A percentile compares a stretch with the other conserved stretches of the same genome.
phyloP scores from a whole-genome alignment of 2,113 vertebrate genomes.

The Microcebus lehilahytsara region DNA sequence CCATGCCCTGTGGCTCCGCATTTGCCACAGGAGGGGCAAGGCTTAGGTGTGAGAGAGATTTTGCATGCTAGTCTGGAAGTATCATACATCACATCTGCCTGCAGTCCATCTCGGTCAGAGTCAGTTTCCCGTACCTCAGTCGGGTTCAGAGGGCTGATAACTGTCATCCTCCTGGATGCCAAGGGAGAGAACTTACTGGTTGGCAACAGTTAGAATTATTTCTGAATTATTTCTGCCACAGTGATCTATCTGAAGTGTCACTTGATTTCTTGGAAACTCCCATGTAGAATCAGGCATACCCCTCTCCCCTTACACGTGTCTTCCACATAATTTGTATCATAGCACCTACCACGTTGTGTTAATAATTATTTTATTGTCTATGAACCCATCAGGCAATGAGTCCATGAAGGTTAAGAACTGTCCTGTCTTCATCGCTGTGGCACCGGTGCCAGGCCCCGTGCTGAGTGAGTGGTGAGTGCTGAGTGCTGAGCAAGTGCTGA shows the following conservation, averaged over 20 bases:
- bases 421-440: not conserved
- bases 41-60: not conserved
- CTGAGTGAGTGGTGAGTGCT: no score
- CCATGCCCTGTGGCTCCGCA: not conserved
- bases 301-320: no score
- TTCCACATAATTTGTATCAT: not conserved
- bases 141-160: not conserved
- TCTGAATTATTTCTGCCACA: not conserved
- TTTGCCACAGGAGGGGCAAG: not conserved
- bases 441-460: rapidly evolving
- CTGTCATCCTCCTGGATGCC: not conserved
- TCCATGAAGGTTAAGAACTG: not conserved
- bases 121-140: not conserved
- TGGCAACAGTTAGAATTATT: not conserved
- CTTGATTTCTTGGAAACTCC: not conserved
- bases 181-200: not conserved
- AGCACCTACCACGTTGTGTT: not conserved
- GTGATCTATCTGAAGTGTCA: not conserved
- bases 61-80: not conserved
- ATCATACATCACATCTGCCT: not conserved
- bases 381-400: not conserved
- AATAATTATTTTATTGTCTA: not conserved
- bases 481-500: no score
- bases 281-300: not conserved
- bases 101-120: no score